These are phyloP conservation scores for Loriculus beryllinus DNA, from an alignment of 2,797 vertebrate genomes.

Conservation along the genomic window DNA sequence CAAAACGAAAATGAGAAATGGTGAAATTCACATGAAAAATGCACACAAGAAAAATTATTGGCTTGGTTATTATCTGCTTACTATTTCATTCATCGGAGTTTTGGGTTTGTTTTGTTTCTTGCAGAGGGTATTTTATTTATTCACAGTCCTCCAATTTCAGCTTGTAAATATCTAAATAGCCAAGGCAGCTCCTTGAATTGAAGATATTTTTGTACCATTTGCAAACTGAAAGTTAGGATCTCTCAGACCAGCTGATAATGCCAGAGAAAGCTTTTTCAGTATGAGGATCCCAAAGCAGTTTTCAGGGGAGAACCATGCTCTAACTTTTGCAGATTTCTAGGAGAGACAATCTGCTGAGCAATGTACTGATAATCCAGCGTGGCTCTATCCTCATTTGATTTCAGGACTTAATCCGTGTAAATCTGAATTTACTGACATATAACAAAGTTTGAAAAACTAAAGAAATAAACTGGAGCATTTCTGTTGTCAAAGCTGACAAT, in stretches of 20 bases:
- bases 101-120: not conserved
- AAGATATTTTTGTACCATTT: not conserved
- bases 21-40: not conserved
- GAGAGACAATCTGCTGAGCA: not conserved
- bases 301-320: not conserved
- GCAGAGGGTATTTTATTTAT: not conserved
- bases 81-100: accelerated
- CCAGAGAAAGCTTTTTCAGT: not conserved
- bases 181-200: not conserved
- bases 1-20: not conserved
- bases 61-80: not conserved
- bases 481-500: not conserved
- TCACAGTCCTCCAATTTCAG: not conserved
- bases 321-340: not conserved
- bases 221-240: not conserved
- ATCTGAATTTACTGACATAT: not conserved
- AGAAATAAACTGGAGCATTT: not conserved
- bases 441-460: not conserved
- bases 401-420: not conserved
- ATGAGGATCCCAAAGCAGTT: not conserved
- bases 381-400: not conserved
- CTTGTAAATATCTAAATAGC: not conserved
- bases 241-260: not conserved
- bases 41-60: not conserved
- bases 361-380: not conserved